Base-by-base conservation (phyloP, 2,113 vertebrate species). In the Apaloderma vittatum region DNA sequence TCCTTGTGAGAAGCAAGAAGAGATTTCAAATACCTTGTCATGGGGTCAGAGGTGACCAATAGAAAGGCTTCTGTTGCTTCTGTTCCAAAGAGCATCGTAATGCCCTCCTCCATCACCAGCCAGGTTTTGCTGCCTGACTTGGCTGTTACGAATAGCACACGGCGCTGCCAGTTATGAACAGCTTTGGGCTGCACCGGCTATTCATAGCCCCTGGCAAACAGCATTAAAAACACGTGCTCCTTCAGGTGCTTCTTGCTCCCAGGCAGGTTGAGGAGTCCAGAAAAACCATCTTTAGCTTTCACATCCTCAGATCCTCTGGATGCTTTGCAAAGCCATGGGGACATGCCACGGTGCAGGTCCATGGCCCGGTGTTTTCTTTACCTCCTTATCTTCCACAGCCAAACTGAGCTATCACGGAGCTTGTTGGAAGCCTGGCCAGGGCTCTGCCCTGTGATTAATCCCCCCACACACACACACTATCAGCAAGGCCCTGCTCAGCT, bases 211-310 rank as follows among this genome's bases (percentile, higher is more conserved):
- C 59, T 18, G 24, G 36, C 17, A 54, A 59, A 59, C 40, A 15
- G 29, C 1, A 0, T n/a, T 59, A 16, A 51, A 67, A 40, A 9
- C 29, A 34, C n/a, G 15, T 1, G 0, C 23, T 54, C 46, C 34
- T 62, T 67, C 1, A 0, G 23, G 30, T 43, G 8, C 61, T 30
- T 40, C 40, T 73, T 61, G 29, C 46, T 68, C 40, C 75, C 36
- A 17, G 48, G 48, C 17, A 34, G n/a, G 37, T 11, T 34, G 40
- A 37, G 21, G 73, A 48, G 29, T 8, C 11, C 6, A 8, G 24
- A 52, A 68, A 29, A 59, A 16, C 12, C 22, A 4, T 52, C 36
- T 30, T 46, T 45, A 30, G 24, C 12, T 43, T 36, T 63, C 2
- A 0, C 19, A 23, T 49, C 57, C 48, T 71, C 24, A 43, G 43